These are phyloP conservation scores for Leptinotarsa lineolata DNA, from an alignment of 1,140 invertebrate species.

Conservation along the genomic window DNA sequence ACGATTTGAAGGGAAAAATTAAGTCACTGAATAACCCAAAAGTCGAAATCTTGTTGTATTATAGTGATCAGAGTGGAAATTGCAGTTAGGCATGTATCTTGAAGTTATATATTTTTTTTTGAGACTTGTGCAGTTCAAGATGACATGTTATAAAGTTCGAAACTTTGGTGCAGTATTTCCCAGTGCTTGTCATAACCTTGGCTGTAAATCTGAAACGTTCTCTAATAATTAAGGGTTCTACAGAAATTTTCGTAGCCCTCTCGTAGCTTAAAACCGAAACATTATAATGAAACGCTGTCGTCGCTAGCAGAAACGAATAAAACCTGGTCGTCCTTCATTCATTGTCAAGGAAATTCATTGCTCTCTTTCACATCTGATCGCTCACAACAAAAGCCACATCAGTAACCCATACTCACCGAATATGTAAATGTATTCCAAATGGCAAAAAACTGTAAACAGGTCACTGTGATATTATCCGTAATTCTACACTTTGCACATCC, in stretches of 20 bases:
- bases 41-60: too few species aligned
- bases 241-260: not conserved
- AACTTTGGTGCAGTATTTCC: too few species aligned
- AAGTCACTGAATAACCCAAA: too few species aligned
- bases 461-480: conserved; percentile 23
- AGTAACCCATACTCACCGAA: conserved; percentile 5
- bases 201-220: too few species aligned
- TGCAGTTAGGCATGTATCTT: too few species aligned
- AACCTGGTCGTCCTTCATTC: conserved; percentile 40
- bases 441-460: conserved; percentile 25
- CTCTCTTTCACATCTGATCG: conserved; percentile 27
- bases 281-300: not conserved
- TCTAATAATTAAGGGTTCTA: too few species aligned
- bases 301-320: conserved; percentile 7
- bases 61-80: too few species aligned
- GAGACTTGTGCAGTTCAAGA: too few species aligned
- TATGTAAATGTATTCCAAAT: conserved; percentile 22
- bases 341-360: conserved; percentile 45
- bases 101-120: too few species aligned
- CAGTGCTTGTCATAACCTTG: too few species aligned
- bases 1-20: too few species aligned
- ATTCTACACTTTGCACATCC: conserved; percentile 37
- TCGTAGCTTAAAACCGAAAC: not conserved
- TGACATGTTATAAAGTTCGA: too few species aligned
- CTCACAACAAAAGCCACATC: not conserved